These are phyloP conservation scores for Emydocephalus ijimae DNA, from an alignment of 2,113 vertebrate genomes.

Conservation along the genomic window DNA sequence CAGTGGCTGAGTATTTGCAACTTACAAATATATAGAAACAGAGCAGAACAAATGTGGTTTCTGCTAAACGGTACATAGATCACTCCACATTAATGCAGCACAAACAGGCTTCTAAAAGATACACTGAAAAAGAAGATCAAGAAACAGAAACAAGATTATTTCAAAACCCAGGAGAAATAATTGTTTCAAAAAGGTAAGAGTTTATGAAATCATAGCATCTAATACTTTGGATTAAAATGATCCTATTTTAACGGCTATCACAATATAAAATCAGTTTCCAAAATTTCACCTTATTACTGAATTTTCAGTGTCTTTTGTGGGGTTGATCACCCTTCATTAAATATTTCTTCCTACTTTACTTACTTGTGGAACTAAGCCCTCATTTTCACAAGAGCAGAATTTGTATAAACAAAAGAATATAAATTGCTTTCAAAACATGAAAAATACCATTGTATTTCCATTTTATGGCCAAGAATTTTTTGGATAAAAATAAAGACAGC, in stretches of 20 bases:
- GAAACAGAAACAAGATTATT: background rate
- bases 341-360: slow-evolving; percentile 44
- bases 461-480: slow-evolving; percentile 62
- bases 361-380: slow-evolving; percentile 55
- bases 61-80: background rate
- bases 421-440: slow-evolving; percentile 41
- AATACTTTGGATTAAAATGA: slow-evolving; percentile 5
- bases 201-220: slow-evolving; percentile 16
- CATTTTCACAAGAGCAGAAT: slow-evolving; percentile 45
- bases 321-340: slow-evolving; percentile 43
- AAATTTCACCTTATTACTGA: slow-evolving; percentile 51
- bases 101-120: background rate
- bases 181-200: background rate
- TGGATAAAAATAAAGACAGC: slow-evolving; percentile 56
- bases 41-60: background rate
- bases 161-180: background rate
- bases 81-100: background rate
- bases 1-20: background rate
- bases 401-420: slow-evolving; percentile 53
- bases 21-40: background rate
- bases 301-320: slow-evolving; percentile 39
- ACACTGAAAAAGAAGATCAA: background rate
- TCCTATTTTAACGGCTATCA: slow-evolving; percentile 16
- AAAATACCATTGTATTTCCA: slow-evolving; percentile 45
- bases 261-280: slow-evolving; percentile 34